A percentile compares a stretch with the other conserved stretches of the same genome.
Evolutionary conservation across 2,113 vertebrate species (phyloP).

Genomic region (Ptyas mucosa): DNA sequence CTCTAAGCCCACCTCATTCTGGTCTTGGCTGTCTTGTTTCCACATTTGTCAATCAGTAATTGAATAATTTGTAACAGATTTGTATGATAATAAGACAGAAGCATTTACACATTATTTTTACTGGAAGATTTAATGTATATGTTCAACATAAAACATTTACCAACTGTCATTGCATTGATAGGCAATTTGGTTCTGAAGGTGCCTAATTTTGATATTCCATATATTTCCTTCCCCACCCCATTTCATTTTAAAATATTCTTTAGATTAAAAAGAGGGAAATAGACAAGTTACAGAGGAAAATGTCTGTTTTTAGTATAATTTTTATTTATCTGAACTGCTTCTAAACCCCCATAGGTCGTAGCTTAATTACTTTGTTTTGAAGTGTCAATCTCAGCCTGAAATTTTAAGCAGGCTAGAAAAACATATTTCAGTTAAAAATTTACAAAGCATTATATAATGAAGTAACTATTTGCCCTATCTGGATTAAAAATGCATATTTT

Average conservation of each 20-base stretch:
- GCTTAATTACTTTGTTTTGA: not conserved
- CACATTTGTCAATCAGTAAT: not conserved
- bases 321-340: not conserved
- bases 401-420: not conserved
- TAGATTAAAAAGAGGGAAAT: not conserved
- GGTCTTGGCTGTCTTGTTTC: not conserved
- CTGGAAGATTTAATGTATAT: not conserved
- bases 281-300: not conserved
- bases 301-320: not conserved
- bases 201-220: not conserved
- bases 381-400: not conserved
- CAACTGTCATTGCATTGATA: not conserved
- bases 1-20: not conserved
- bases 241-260: not conserved
- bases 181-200: not conserved
- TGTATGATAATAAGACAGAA: not conserved
- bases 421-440: not conserved
- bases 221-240: not conserved
- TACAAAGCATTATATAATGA: not conserved
- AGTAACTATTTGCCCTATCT: not conserved
- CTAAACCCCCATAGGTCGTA: not conserved
- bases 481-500: not conserved
- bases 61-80: not conserved
- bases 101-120: not conserved
- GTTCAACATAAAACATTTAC: not conserved